Evolutionary conservation across 2,113 vertebrate genomes (phyloP), one percentile per base, ranked within the genome.

Genomic region (Lucifuga dentata): DNA sequence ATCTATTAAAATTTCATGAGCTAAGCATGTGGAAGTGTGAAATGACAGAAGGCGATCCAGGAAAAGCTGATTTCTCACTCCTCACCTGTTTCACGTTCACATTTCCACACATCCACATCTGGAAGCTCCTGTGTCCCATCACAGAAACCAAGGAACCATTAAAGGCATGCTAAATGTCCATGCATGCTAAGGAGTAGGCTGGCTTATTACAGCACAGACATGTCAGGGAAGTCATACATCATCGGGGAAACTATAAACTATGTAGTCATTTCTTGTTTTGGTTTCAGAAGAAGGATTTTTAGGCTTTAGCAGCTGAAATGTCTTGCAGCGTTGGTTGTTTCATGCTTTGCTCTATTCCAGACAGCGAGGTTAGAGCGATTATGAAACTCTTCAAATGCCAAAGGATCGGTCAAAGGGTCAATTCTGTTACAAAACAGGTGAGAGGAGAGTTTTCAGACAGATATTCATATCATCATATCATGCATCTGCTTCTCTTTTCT

Each of bases 1-100:
- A 38, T 55, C 52, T 73, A 69, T 45, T 45, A 65, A 63, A 78
- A 83, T 86, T 79, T 45, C 57, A 57, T n/a, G 17, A 43, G 56
- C 23, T n/a, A 3, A 12, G 20, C 48, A 60, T 29, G 51, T 12
- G 58, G 36, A 65, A 51, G 68, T 68, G 76, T 50, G 63, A 70
- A 51, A 43, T 15, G 26, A 29, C 53, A 48, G 39, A 57, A 26
- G 60, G 62, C 33, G 32, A 46, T 61, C 8, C 24, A 38, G 11
- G 19, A 44, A 43, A 11, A 19, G 7, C 8, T n/a, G 29, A 32
- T 7, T n/a, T 9, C 20, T 23, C 26, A 55, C 53, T 67, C 19
- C 45, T 39, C 23, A 58, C 68, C 59, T 73, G 56, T 51, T 55
- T 66, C 50, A 15, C 65, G 26, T 23, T 62, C n/a, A 52, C 43